phyloP scores from a whole-genome alignment of 2,113 vertebrate genomes.

The Oreocharis arfaki region DNA sequence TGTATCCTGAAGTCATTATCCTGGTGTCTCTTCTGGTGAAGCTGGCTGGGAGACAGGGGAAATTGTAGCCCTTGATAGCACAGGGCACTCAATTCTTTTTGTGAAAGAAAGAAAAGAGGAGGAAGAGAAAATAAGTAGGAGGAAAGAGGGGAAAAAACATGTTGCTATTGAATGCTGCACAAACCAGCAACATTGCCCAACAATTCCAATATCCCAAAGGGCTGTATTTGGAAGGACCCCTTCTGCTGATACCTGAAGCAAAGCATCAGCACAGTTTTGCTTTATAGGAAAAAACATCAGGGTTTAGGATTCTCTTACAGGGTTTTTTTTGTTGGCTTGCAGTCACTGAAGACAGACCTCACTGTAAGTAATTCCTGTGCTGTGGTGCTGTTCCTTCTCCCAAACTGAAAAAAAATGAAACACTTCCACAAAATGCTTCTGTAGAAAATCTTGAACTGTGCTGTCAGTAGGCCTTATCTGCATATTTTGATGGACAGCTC shows the following conservation, averaged over 20 bases:
- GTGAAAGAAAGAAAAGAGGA: neutral
- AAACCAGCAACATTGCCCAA: neutral
- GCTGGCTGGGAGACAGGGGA: neutral
- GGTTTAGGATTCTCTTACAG: neutral
- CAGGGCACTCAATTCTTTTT: neutral
- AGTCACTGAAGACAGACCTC: neutral
- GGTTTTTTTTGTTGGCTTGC: neutral
- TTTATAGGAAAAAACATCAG: neutral
- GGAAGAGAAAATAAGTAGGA: neutral
- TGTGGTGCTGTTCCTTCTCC: neutral
- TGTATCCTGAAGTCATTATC: neutral
- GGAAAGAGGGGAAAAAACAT: rapidly evolving
- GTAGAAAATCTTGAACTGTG: neutral
- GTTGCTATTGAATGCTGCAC: neutral
- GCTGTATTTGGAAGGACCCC: neutral
- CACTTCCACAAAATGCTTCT: neutral
- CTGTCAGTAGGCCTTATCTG: neutral
- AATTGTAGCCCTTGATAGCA: neutral
- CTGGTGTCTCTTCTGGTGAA: neutral
- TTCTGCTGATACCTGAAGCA: neutral
- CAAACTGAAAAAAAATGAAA: neutral
- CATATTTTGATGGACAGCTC: constrained; percentile 22
- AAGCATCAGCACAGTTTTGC: neutral
- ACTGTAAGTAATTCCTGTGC: neutral
- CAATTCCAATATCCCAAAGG: neutral